phyloP scores from a whole-genome alignment of 2,888 invertebrate genomes.

The Phengaris alcon region DNA sequence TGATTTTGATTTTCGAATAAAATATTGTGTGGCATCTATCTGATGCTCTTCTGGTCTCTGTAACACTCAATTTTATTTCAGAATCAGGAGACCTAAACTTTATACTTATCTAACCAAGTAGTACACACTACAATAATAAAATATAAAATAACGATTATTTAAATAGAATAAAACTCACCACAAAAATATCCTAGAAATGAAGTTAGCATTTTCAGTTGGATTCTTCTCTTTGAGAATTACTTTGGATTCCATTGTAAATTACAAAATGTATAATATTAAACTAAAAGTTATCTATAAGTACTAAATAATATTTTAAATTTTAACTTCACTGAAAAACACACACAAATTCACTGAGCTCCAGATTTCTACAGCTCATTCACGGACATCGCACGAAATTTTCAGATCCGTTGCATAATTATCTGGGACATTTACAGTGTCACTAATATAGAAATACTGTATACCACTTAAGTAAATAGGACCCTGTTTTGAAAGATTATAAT shows the following conservation, averaged over 20 bases:
- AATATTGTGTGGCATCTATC: too few species aligned
- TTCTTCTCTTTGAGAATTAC: slow-evolving; percentile 80
- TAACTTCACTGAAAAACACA: neutral
- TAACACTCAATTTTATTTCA: too few species aligned
- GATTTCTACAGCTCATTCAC: neutral
- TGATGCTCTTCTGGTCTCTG: too few species aligned
- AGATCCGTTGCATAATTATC: slow-evolving; percentile 24
- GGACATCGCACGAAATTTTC: slow-evolving; percentile 20
- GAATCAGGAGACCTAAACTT: too few species aligned
- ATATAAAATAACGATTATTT: too few species aligned
- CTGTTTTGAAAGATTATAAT: neutral
- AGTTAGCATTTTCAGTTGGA: slow-evolving; percentile 79
- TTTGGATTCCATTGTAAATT: slow-evolving; percentile 80
- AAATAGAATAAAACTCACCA: slow-evolving; percentile 74
- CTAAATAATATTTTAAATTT: neutral
- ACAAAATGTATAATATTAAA: neutral
- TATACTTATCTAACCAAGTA: too few species aligned
- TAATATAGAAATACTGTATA: neutral
- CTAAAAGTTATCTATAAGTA: neutral
- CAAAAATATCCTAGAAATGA: slow-evolving; percentile 80
- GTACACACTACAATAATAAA: too few species aligned
- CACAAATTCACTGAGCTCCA: slow-evolving; percentile 12
- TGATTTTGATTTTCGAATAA: too few species aligned
- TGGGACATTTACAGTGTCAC: slow-evolving; percentile 1
- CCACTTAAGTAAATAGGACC: neutral